Evolutionary conservation across 1,140 invertebrate species (phyloP).

Genomic region (Heliconius himera): DNA sequence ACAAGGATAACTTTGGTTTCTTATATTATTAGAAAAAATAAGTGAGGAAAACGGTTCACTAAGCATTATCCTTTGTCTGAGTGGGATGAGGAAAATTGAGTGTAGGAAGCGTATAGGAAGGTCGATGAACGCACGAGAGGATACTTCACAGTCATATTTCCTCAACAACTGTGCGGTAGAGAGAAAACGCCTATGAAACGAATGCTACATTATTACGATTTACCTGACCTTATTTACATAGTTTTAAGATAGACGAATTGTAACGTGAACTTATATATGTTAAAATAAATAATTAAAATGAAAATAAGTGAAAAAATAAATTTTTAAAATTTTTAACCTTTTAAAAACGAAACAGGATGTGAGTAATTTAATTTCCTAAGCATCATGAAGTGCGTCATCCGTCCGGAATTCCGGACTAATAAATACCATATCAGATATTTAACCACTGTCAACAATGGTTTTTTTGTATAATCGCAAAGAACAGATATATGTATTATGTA

Average conservation of each 20-base stretch:
- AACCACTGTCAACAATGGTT: not conserved
- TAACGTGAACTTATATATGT: no score
- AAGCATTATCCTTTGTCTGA: slow-evolving; percentile 4
- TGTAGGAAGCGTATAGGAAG: slow-evolving; percentile 12
- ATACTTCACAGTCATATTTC: slow-evolving; percentile 26
- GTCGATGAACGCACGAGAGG: slow-evolving; percentile 25
- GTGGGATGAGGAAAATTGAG: slow-evolving; percentile 21
- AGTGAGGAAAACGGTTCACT: not conserved
- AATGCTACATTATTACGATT: not conserved
- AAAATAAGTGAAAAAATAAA: not conserved
- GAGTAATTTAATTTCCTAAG: slow-evolving; percentile 30
- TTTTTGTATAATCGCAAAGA: not conserved
- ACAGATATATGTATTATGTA: not conserved
- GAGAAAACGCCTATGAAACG: slow-evolving; percentile 1
- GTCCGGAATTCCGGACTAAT: slow-evolving; percentile 3
- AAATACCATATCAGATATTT: slow-evolving; percentile 7
- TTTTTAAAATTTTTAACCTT: not conserved
- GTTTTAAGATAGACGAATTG: no score
- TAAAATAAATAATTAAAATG: not conserved
- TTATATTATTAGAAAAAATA: not conserved
- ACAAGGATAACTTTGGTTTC: not conserved
- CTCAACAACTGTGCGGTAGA: slow-evolving; percentile 17
- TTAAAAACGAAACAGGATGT: slow-evolving; percentile 10
- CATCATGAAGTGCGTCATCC: slow-evolving; percentile 11
- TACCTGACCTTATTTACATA: not conserved